Evolutionary conservation across 2,113 vertebrate species (phyloP), one percentile per base, ranked within the genome.

Genomic region (Steatornis caripensis): DNA sequence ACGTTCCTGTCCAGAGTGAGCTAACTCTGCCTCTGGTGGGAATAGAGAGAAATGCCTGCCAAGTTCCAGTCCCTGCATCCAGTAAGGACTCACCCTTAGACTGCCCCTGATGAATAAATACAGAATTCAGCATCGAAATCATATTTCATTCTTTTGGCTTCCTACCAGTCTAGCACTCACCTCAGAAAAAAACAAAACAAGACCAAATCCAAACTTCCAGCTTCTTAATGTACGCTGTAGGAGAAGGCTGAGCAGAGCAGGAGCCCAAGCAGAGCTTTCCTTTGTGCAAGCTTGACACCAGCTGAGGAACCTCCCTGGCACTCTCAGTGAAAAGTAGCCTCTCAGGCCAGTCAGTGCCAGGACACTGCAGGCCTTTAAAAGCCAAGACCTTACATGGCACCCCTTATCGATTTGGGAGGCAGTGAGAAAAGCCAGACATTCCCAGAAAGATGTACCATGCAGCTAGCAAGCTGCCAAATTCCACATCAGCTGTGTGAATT

Each of bases 401-500:
- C 20, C 15, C 5, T 1, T 34, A 58, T 23, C 83, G 58, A 4
- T 51, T 54, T 16, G 41, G 39, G 20, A 88, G 34, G 41, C 51
- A 84, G 43, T 41, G 57, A 85, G 80, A 64, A 94, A 85, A 91
- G 80, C 84, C 65, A 95, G 89, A 76, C 77, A 43, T 84, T 93
- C 61, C 65, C 94, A 92, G 86, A 84, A 95, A 87, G n/a, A 57
- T 1, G 20, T 55, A 29, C 55, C 36, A 13, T 0, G 4, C 57
- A 78, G 53, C 45, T 41, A 75, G 29, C 72, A 82, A 61, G 69
- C 69, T 91, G 83, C 65, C 69, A 93, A 92, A 91, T 95, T 96
- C 93, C 0, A 0, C 83, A 89, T 13, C 29, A 68, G 48, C 51
- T 78, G 37, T 54, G 58, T 84, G 76, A 87, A 82, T 81, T 90